Evolutionary conservation across 2,113 vertebrate genomes (phyloP).

Genomic region (Octodon degus): DNA sequence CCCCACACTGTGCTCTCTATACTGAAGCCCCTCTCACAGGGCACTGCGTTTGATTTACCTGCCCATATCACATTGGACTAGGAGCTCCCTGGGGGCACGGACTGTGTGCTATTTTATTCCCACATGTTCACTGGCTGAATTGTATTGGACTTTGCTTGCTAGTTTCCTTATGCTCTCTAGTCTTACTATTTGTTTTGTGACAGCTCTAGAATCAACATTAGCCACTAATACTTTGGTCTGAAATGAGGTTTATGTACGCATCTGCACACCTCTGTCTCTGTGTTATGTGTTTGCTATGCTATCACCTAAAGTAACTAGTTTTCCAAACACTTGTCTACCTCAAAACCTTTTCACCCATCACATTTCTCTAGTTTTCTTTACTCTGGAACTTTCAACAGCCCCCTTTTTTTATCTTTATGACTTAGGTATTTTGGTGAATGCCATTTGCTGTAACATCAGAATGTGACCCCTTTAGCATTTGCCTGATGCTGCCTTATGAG

Average conservation of each 20-base stretch:
- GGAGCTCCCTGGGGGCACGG: neutral
- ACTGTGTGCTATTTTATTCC: neutral
- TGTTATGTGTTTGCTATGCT: neutral
- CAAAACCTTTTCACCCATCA: neutral
- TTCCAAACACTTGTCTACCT: neutral
- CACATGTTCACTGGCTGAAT: neutral
- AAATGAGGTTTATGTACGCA: neutral
- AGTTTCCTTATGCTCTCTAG: neutral
- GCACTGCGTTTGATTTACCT: neutral
- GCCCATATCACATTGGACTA: neutral
- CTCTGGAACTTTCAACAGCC: neutral
- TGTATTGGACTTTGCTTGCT: neutral
- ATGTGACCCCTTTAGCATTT: neutral
- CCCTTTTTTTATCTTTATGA: neutral
- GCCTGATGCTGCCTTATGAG: neutral
- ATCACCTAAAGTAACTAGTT: conserved; percentile 13
- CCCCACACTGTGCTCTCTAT: neutral
- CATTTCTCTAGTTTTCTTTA: conserved; percentile 33
- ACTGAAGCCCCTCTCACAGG: neutral
- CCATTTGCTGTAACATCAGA: neutral
- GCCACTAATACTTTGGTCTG: neutral
- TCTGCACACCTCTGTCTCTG: neutral
- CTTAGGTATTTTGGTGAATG: neutral
- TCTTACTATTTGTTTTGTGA: neutral
- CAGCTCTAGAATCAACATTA: neutral